phyloP scores from a whole-genome alignment of 1,140 invertebrate genomes.

The Homarus americanus region DNA sequence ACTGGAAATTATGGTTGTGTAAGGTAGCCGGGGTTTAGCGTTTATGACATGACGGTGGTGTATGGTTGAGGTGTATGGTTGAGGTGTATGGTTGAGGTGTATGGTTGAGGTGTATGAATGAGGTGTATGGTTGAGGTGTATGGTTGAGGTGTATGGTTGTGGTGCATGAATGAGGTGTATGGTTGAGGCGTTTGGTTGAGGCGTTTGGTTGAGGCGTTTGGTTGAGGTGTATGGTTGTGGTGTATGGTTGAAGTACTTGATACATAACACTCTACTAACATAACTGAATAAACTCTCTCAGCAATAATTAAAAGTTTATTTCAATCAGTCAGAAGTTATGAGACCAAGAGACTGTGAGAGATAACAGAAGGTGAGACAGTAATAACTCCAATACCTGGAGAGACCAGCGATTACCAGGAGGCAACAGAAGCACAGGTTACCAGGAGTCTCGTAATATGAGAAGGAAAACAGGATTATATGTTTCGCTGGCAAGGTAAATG shows the following conservation, averaged over 20 bases:
- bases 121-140: neutral
- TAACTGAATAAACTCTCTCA: no score
- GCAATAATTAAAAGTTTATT: no score
- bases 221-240: no score
- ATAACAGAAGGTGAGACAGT: slow-evolving; percentile 19
- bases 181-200: no score
- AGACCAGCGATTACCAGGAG: neutral
- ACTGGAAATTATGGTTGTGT: neutral
- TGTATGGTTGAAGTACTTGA: no score
- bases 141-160: neutral
- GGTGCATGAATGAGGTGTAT: neutral
- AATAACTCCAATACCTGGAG: slow-evolving; percentile 40
- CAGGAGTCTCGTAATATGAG: slow-evolving; percentile 34
- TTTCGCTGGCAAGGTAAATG: slow-evolving; percentile 46
- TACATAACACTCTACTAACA: no score
- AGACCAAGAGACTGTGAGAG: no score
- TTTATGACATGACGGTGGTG: neutral
- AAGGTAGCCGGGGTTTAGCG: no score
- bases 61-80: neutral
- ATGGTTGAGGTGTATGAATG: neutral
- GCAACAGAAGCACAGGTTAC: slow-evolving; percentile 37
- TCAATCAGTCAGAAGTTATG: no score
- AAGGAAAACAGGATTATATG: slow-evolving; percentile 27
- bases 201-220: no score
- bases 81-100: neutral